Evolutionary conservation across 2,113 vertebrate species (phyloP).

Genomic region (Bagarius yarrelli): DNA sequence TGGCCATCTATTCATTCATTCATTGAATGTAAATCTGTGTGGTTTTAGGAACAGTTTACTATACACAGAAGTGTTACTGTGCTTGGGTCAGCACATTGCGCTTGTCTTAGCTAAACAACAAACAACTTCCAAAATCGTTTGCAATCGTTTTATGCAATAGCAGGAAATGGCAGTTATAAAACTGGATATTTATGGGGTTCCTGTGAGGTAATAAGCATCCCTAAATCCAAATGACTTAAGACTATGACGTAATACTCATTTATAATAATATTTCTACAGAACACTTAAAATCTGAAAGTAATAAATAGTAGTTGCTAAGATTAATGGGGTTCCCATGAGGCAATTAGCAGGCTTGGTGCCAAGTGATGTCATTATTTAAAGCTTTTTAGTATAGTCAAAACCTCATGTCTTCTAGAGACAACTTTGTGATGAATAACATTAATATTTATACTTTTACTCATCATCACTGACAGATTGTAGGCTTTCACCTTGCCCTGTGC

Average conservation of each 20-base stretch:
- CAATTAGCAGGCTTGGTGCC: background rate
- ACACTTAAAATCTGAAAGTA: background rate
- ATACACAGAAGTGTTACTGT: background rate
- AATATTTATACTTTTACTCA: conserved; percentile 23
- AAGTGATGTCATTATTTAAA: conserved; percentile 25
- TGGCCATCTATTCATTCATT: background rate
- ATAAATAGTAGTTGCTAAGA: background rate
- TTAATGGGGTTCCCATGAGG: conserved; percentile 18
- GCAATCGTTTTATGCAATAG: background rate
- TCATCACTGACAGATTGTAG: background rate
- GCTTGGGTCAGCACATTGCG: background rate
- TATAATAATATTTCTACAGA: background rate
- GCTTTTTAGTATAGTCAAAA: conserved; percentile 7
- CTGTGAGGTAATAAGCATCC: background rate
- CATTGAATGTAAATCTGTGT: background rate
- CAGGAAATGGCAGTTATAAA: conserved; percentile 22
- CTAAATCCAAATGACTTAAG: background rate
- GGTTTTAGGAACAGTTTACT: conserved; percentile 11
- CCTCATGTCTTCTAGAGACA: background rate
- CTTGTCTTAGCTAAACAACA: background rate
- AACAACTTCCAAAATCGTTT: background rate
- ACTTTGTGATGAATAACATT: conserved; percentile 25
- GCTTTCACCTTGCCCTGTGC: background rate
- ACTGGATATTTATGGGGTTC: conserved; percentile 5
- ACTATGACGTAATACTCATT: conserved; percentile 12